phyloP scores from a whole-genome alignment of 2,888 invertebrate species.

The Stenotaenia linearis region DNA sequence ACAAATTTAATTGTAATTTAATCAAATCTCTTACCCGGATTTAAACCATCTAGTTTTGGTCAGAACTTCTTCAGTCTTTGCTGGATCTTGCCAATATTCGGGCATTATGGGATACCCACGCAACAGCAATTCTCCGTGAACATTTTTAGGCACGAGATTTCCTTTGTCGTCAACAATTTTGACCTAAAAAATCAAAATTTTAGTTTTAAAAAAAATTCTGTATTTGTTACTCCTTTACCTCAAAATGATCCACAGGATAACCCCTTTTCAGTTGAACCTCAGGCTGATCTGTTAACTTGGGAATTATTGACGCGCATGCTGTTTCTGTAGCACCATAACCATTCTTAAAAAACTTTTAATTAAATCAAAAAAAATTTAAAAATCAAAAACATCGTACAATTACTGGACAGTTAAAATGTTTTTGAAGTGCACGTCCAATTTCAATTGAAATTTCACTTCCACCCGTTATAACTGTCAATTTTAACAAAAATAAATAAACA shows the following conservation, averaged over 20 bases:
- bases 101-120: conserved; percentile 31
- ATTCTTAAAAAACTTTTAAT: neutral
- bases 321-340: neutral
- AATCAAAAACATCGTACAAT: neutral
- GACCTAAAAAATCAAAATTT: too few species aligned
- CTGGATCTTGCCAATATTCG: conserved; percentile 32
- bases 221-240: neutral
- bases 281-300: neutral
- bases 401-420: neutral
- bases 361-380: neutral
- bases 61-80: conserved; percentile 24
- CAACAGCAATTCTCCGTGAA: conserved; percentile 30
- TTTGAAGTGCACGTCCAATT: neutral
- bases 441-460: neutral
- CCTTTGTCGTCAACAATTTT: conserved; percentile 31
- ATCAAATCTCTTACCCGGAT: conserved; percentile 21
- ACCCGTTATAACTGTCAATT: neutral
- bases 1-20: neutral
- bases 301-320: neutral
- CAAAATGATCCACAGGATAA: neutral
- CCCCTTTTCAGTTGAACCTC: neutral
- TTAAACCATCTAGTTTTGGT: conserved; percentile 26
- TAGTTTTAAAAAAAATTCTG: neutral
- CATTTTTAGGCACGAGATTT: conserved; percentile 1
- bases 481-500: neutral